Evolutionary conservation across 2,888 invertebrate genomes (phyloP).

Genomic region (Meloe dianella): DNA sequence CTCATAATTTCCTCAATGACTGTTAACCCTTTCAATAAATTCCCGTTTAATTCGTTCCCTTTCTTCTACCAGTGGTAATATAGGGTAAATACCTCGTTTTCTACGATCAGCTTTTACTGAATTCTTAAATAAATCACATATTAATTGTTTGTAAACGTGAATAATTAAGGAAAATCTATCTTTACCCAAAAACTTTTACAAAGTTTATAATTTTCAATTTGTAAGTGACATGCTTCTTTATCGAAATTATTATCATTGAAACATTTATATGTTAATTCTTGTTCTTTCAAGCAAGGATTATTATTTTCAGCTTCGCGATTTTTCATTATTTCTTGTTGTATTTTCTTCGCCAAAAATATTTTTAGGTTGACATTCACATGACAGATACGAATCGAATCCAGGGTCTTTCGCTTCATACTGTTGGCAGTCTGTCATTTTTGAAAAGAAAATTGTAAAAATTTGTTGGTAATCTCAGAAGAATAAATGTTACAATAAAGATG

Average conservation of each 20-base stretch:
- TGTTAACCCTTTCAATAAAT: constrained; percentile 57
- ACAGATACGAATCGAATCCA: background rate
- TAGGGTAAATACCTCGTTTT: constrained; percentile 68
- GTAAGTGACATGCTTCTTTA: constrained; percentile 67
- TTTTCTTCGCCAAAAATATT: background rate
- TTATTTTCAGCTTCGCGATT: constrained; percentile 47
- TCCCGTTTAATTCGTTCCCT: constrained; percentile 71
- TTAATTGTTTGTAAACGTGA: constrained; percentile 7
- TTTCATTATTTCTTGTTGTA: constrained; percentile 35
- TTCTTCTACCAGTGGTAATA: constrained; percentile 73
- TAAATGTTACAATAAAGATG: background rate
- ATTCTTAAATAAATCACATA: constrained; percentile 60
- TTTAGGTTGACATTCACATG: constrained; percentile 6
- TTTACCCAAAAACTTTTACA: constrained; percentile 86
- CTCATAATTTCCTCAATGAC: background rate
- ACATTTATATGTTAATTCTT: constrained; percentile 74
- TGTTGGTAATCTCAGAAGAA: background rate
- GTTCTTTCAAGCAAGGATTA: constrained; percentile 71
- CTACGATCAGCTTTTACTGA: constrained; percentile 66
- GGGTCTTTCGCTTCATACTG: background rate
- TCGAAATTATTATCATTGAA: constrained; percentile 72
- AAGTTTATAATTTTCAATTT: constrained; percentile 78
- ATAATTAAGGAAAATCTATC: constrained; percentile 34
- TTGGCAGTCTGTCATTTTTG: constrained; percentile 6
- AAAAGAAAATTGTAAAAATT: background rate